Conservation (phyloP, 1,140 invertebrate genomes). For the Euura lappo region DNA sequence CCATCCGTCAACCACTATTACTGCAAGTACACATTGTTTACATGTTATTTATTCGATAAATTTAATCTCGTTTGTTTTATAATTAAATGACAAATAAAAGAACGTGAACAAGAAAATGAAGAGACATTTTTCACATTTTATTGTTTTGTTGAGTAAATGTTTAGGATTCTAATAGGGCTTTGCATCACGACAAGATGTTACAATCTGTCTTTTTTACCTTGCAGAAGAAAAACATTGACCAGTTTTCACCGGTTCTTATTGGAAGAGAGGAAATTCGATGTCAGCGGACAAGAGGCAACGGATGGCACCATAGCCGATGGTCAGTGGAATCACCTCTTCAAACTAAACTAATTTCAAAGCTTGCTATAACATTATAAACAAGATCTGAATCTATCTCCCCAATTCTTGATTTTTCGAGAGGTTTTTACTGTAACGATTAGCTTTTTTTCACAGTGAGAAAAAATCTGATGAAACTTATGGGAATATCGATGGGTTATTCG, state of each 20-base stretch:
- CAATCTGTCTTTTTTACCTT: not conserved
- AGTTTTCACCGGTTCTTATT: constrained; percentile 7
- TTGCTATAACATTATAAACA: not conserved
- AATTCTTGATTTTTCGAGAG: not conserved
- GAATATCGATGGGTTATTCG: constrained; percentile 35
- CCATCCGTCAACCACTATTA: not conserved
- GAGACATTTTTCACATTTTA: not conserved
- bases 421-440: not conserved
- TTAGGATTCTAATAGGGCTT: not conserved
- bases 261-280: not conserved
- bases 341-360: not conserved
- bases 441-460: constrained; percentile 32
- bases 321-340: not conserved
- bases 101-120: not conserved
- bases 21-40: not conserved
- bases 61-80: not conserved
- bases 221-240: not conserved
- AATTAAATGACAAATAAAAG: not conserved
- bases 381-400: not conserved
- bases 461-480: constrained; percentile 39
- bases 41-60: not conserved
- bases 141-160: not conserved
- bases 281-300: not conserved
- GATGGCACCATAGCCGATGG: not conserved
- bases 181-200: not conserved